Evolutionary conservation across 1,140 invertebrate genomes (phyloP).

Genomic region (Papilio machaon): DNA sequence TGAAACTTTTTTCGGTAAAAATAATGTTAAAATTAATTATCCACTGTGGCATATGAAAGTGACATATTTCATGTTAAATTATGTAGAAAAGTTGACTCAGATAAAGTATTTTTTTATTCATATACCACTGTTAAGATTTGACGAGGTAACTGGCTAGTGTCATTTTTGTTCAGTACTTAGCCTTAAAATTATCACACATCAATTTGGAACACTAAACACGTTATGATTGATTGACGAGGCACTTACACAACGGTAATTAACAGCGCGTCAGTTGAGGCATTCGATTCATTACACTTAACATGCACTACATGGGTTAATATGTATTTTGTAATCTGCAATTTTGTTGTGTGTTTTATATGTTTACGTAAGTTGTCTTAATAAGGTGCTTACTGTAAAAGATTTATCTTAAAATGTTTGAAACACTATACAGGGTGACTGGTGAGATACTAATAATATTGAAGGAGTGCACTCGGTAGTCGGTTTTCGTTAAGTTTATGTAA

Average conservation of each 20-base stretch:
- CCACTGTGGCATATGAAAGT: too few relatives aligned
- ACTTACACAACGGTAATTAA: slow-evolving; percentile 66
- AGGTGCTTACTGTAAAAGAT: background rate
- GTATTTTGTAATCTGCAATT: background rate
- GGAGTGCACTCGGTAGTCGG: too few relatives aligned
- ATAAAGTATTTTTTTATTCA: background rate
- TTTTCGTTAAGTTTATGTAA: too few relatives aligned
- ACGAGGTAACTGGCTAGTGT: background rate
- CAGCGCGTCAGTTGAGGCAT: slow-evolving; percentile 46
- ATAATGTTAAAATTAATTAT: too few relatives aligned
- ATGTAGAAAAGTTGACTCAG: background rate
- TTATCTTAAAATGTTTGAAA: too few relatives aligned
- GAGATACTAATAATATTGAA: too few relatives aligned
- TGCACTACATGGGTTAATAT: background rate
- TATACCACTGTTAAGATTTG: background rate
- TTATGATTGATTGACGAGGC: slow-evolving; percentile 56
- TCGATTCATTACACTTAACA: slow-evolving; percentile 18
- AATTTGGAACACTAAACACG: slow-evolving; percentile 12
- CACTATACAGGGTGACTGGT: too few relatives aligned
- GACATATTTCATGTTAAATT: background rate
- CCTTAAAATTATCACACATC: slow-evolving; percentile 30
- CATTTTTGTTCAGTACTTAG: background rate
- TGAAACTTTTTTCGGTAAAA: too few relatives aligned
- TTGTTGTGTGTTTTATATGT: background rate
- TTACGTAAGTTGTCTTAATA: background rate